phyloP scores from a whole-genome alignment of 2,113 vertebrate genomes.

The Dipodomys merriami region DNA sequence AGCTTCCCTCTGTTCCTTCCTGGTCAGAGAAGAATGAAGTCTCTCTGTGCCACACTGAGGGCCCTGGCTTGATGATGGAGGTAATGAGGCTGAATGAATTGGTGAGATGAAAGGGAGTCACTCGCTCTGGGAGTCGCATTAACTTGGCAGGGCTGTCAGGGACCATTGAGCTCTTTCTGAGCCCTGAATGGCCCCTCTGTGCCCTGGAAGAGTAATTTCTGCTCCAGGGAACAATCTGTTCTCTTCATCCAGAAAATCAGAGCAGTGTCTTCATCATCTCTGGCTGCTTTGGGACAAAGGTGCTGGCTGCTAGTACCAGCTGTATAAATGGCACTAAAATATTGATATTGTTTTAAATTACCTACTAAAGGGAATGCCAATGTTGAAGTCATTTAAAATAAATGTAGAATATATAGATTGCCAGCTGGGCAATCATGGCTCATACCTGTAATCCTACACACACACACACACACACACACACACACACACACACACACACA shows the following conservation, averaged over 20 bases:
- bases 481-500: no score
- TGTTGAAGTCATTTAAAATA: slow-evolving; percentile 19
- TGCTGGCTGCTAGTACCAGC: neutral
- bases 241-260: neutral
- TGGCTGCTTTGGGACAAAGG: neutral
- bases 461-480: no score
- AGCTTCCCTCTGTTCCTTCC: neutral
- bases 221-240: slow-evolving; percentile 42
- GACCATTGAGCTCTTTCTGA: neutral
- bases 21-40: neutral
- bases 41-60: rapidly evolving
- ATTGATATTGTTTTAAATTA: neutral
- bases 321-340: neutral
- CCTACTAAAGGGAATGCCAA: neutral
- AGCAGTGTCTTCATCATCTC: neutral
- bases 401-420: neutral
- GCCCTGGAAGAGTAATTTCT: neutral
- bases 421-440: no score
- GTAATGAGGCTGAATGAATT: slow-evolving; percentile 25
- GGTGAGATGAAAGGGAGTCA: neutral
- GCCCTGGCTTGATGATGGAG: neutral
- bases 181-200: neutral
- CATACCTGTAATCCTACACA: no score
- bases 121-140: neutral
- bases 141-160: neutral